phyloP scores from a whole-genome alignment of 2,888 invertebrate species.

The Pandemis corylana region DNA sequence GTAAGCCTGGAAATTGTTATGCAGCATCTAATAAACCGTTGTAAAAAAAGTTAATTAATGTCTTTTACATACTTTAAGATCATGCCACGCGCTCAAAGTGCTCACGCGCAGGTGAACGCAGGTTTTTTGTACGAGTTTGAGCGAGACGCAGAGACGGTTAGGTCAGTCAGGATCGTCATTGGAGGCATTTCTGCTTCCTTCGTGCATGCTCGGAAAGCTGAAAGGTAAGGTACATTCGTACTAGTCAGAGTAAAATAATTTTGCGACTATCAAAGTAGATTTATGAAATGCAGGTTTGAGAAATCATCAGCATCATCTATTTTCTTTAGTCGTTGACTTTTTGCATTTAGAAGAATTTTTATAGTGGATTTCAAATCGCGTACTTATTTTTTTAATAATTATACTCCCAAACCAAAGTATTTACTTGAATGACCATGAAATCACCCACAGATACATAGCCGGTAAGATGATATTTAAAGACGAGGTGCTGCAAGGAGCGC shows the following conservation, averaged over 20 bases:
- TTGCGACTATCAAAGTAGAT: too few species aligned
- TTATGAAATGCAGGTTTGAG: too few species aligned
- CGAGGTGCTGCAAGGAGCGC: constrained; percentile 77
- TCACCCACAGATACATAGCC: constrained; percentile 44
- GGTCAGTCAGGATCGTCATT: constrained; percentile 85
- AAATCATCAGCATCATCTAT: too few species aligned
- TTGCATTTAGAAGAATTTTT: too few species aligned
- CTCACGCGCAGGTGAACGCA: constrained; percentile 90
- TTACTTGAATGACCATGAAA: too few species aligned
- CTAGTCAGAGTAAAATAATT: too few species aligned
- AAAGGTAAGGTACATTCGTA: constrained; percentile 59
- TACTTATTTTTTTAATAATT: too few species aligned
- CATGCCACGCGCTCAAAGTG: constrained; percentile 89
- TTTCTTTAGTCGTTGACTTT: too few species aligned
- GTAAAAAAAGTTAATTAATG: too few species aligned
- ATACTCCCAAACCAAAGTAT: too few species aligned
- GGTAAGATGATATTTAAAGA: constrained; percentile 74
- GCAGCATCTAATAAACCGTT: too few species aligned
- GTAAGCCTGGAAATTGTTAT: constrained; percentile 42
- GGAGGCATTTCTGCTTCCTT: constrained; percentile 83
- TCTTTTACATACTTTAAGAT: constrained; percentile 77
- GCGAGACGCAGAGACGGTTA: constrained; percentile 51
- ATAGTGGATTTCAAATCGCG: too few species aligned
- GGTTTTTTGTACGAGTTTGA: constrained; percentile 87
- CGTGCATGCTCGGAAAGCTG: constrained; percentile 86